Conservation (phyloP, 2,113 vertebrate species). For the Tragelaphus scriptus region DNA sequence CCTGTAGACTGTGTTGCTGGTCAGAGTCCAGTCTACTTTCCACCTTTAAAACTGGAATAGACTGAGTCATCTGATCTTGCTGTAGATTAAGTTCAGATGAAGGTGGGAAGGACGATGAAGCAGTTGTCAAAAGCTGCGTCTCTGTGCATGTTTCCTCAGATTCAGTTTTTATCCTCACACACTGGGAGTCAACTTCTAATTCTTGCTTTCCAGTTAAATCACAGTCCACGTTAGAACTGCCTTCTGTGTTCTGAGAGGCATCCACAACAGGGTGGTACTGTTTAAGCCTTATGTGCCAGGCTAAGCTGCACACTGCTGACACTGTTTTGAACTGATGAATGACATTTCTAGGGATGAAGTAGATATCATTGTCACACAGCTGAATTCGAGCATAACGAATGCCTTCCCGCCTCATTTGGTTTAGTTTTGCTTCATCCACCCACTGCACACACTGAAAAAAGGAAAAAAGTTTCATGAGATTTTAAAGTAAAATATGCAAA, state of each 20-base stretch:
- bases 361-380: slow-evolving; percentile 97
- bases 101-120: slow-evolving; percentile 70
- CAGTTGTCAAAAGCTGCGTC: slow-evolving; percentile 76
- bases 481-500: slow-evolving; percentile 53
- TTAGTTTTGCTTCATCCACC: slow-evolving; percentile 98
- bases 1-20: slow-evolving; percentile 80
- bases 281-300: slow-evolving; percentile 97
- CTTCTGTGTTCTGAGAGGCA: slow-evolving; percentile 72
- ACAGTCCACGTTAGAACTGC: slow-evolving; percentile 75
- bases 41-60: slow-evolving; percentile 79
- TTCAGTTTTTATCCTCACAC: slow-evolving; percentile 81
- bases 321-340: slow-evolving; percentile 99
- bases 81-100: slow-evolving; percentile 78
- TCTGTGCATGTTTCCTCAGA: slow-evolving; percentile 81
- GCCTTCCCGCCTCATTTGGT: slow-evolving; percentile 97
- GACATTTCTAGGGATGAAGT: slow-evolving; percentile 99
- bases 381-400: slow-evolving; percentile 94
- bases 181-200: slow-evolving; percentile 77
- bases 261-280: slow-evolving; percentile 88
- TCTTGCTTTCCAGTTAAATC: slow-evolving; percentile 76
- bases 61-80: slow-evolving; percentile 76
- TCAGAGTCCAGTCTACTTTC: slow-evolving; percentile 81
- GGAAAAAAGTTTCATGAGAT: slow-evolving; percentile 56
- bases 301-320: slow-evolving; percentile 97
- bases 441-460: slow-evolving; percentile 94